phyloP scores from a whole-genome alignment of 2,797 vertebrate genomes.

The Allobates femoralis region DNA sequence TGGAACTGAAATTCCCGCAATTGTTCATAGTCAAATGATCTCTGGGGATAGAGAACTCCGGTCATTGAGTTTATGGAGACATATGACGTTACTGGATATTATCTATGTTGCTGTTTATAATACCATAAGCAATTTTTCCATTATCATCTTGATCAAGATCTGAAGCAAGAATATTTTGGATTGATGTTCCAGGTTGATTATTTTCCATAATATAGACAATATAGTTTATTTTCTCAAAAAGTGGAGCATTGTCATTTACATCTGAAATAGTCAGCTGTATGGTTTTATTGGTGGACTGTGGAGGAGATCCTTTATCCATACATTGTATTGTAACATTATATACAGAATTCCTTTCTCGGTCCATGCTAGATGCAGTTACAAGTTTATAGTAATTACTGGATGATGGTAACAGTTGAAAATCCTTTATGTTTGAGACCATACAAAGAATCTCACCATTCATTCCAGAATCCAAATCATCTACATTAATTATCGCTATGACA shows the following conservation, averaged over 20 bases:
- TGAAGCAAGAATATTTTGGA: conserved; percentile 66
- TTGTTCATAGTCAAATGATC: conserved; percentile 79
- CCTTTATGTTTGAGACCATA: conserved; percentile 71
- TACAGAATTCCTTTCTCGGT: conserved; percentile 64
- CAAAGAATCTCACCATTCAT: conserved; percentile 77
- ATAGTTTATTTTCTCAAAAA: conserved; percentile 69
- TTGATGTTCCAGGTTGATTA: conserved; percentile 72
- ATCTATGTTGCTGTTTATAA: conserved; percentile 71
- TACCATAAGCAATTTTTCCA: conserved; percentile 68
- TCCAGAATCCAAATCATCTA: conserved; percentile 79
- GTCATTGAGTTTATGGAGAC: conserved; percentile 76
- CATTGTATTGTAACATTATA: conserved; percentile 68
- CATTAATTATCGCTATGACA: conserved; percentile 79
- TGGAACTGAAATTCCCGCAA: conserved; percentile 70
- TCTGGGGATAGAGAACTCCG: conserved; percentile 77
- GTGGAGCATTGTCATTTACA: conserved; percentile 75
- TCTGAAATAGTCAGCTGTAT: conserved; percentile 68
- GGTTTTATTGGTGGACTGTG: conserved; percentile 63
- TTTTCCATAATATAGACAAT: conserved; percentile 72
- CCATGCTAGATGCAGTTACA: conserved; percentile 66
- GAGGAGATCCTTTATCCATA: conserved; percentile 65
- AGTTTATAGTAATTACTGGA: conserved; percentile 79
- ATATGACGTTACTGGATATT: conserved; percentile 71
- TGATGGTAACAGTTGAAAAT: conserved; percentile 78
- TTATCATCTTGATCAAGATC: conserved; percentile 72